Percentiles rank a stretch among this genome's conserved stretches.
Evolutionary conservation across 2,888 invertebrate genomes (phyloP).

Genomic region (Lycocerus yunnanus): DNA sequence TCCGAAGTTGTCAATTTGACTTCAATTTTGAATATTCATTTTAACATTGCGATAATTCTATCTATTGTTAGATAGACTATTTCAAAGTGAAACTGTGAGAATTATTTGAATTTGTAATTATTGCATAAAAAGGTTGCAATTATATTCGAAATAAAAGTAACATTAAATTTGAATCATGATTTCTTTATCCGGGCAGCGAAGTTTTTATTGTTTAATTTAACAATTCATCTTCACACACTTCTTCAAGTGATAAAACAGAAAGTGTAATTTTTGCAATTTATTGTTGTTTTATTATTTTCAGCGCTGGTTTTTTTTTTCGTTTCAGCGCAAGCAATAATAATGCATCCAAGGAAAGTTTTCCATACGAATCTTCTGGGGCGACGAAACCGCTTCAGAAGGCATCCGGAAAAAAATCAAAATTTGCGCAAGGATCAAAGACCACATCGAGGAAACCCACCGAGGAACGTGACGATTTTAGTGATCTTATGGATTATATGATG

Average conservation of each 20-base stretch:
- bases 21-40: neutral
- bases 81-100: neutral
- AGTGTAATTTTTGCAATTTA: neutral
- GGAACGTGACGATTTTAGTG: constrained; percentile 64
- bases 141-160: neutral
- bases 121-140: neutral
- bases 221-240: neutral
- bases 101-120: neutral
- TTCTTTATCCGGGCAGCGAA: neutral
- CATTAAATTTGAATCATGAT: neutral
- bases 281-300: neutral
- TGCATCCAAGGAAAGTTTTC: constrained; percentile 52
- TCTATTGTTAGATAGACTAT: neutral
- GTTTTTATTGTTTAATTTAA: neutral
- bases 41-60: neutral
- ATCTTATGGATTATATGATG: constrained; percentile 61
- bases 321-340: constrained; percentile 50
- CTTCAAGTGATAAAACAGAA: neutral
- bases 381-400: constrained; percentile 31
- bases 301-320: neutral
- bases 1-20: neutral
- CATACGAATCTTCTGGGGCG: constrained; percentile 32
- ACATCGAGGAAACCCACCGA: constrained; percentile 40
- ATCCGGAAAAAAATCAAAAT: constrained; percentile 4
- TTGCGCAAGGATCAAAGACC: constrained; percentile 1